A percentile compares a stretch with the other conserved stretches of the same genome.
These are phyloP conservation scores for Anguilla pacifica DNA, from an alignment of 2,797 vertebrate genomes.

Conservation along the genomic window DNA sequence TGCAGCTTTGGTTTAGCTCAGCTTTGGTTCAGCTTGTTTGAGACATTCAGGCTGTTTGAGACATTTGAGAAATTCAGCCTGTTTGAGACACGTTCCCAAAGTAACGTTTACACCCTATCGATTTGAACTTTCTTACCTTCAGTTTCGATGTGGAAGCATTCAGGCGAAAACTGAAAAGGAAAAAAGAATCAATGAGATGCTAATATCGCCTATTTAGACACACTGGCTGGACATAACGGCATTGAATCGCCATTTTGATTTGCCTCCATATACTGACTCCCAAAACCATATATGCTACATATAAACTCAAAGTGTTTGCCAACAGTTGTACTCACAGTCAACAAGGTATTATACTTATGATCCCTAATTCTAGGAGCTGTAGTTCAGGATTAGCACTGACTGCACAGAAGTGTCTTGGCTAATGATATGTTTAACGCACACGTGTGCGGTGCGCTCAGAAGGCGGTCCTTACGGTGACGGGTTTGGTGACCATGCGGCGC, in stretches of 20 bases:
- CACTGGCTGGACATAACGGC: neutral
- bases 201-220: neutral
- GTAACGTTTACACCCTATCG: too few species aligned
- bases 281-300: neutral
- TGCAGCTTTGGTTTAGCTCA: neutral
- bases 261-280: neutral
- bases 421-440: neutral
- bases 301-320: neutral
- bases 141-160: slow-evolving; percentile 86
- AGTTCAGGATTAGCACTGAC: neutral
- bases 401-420: neutral
- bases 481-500: slow-evolving; percentile 84
- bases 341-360: neutral
- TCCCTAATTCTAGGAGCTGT: neutral
- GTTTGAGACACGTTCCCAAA: neutral
- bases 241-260: neutral
- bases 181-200: neutral
- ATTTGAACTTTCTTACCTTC: slow-evolving; percentile 75
- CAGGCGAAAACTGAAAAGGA: slow-evolving; percentile 83
- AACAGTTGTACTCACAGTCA: neutral
- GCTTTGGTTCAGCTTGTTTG: too few species aligned
- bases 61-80: too few species aligned
- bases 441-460: neutral
- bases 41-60: neutral
- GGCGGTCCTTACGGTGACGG: slow-evolving; percentile 83